Evolutionary conservation across 2,888 invertebrate species (phyloP), one percentile per base, ranked within the genome.

Genomic region (Drosophila vallismaia): DNA sequence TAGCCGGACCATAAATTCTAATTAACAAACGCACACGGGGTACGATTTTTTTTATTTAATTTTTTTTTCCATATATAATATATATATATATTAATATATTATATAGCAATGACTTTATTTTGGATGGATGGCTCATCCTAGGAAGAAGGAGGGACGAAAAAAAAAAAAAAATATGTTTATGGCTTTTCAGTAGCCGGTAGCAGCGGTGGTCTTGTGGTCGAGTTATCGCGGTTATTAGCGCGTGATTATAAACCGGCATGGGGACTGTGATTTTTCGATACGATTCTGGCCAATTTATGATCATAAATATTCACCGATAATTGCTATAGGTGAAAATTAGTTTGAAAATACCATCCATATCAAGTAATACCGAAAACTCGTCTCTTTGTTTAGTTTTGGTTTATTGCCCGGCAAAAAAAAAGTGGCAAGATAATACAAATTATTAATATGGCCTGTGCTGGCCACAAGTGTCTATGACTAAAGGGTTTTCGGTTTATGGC

Each of bases 1-100:
- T 72, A 64, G 76, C 40, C 64, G 52, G 63, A 55, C 56, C 67
- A 77, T 82, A 82, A 82, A 82, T 84, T 79, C 75, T 77, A 82
- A 84, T 84, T 84, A 80, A 84, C 78, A 84, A 80, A 67, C 68
- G 63, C 60, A 55, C 54, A 57, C 55, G 54, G 53, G 44, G 40
- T 26, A 45, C 49, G 44, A 46, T 31, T 50, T 19, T 24, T 44
- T 38, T 38, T 5, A 38, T 38, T 38, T 38, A 5, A 5, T 38
- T 38, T 38, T 38, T 28, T 28, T 42, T 19, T 14, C n/a, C n/a
- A n/a, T n/a, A n/a, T n/a, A n/a, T n/a, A n/a, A n/a, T n/a, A n/a
- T 40, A 19, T 19, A 19, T 19, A 1, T 19, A 19, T 19, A 19
- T 19, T 19, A 19, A 19, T 19, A 19, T 19, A 19, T 19, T 19